Conservation (phyloP, 2,888 invertebrate species). For the Zygogramma bicolorata region DNA sequence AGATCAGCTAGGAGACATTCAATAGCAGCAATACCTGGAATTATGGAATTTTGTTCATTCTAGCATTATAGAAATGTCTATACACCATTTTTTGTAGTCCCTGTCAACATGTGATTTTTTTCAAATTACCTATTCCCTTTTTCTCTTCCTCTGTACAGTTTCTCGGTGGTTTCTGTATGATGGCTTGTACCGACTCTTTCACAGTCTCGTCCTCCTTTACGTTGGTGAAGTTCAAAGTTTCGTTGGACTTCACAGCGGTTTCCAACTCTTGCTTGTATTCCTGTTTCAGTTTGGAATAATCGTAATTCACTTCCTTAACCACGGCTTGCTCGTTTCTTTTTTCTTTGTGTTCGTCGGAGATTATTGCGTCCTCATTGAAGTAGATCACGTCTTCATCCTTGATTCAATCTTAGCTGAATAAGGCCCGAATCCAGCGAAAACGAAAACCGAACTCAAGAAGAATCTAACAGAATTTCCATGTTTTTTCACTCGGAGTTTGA, state of each 20-base stretch:
- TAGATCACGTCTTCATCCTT: slow-evolving; percentile 41
- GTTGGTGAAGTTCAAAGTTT: slow-evolving; percentile 65
- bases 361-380: slow-evolving; percentile 36
- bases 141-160: slow-evolving; percentile 68
- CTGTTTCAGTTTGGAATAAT: slow-evolving; percentile 53
- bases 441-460: too few relatives aligned
- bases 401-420: background rate
- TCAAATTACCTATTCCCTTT: slow-evolving; percentile 66
- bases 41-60: too few relatives aligned
- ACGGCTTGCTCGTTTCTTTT: slow-evolving; percentile 31
- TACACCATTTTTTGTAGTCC: too few relatives aligned
- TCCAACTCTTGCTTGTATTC: slow-evolving; percentile 67
- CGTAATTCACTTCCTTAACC: slow-evolving; percentile 47
- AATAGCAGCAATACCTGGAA: slow-evolving; percentile 54
- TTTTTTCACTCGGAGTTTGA: too few relatives aligned
- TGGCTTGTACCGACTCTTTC: slow-evolving; percentile 61
- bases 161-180: slow-evolving; percentile 57
- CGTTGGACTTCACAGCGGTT: slow-evolving; percentile 57
- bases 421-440: too few relatives aligned
- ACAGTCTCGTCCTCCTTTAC: slow-evolving; percentile 63
- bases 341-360: slow-evolving; percentile 17
- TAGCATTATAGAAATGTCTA: too few relatives aligned
- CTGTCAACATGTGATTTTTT: too few relatives aligned
- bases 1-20: slow-evolving; percentile 65
- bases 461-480: too few relatives aligned